Evolutionary conservation across 2,113 vertebrate genomes (phyloP).

Genomic region (Chaetodon trifascialis): DNA sequence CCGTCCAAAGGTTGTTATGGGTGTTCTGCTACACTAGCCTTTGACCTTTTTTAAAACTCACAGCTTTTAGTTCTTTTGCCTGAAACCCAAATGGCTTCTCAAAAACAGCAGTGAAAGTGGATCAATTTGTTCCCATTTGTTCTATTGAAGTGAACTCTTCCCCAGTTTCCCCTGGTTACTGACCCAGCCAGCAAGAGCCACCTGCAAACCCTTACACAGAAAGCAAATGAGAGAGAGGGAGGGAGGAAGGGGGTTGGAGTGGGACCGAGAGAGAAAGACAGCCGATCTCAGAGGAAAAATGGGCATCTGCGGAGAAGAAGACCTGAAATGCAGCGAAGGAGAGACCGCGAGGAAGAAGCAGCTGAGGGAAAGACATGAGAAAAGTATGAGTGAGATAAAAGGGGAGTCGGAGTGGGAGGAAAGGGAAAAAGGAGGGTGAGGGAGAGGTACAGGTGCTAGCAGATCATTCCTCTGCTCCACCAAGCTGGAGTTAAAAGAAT

Average conservation of each 20-base stretch:
- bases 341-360: not conserved
- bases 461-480: conserved; percentile 50
- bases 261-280: conserved; percentile 53
- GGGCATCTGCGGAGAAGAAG: conserved; percentile 53
- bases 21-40: conserved; percentile 43
- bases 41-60: conserved; percentile 40
- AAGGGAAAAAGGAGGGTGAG: conserved; percentile 10
- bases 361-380: conserved; percentile 29
- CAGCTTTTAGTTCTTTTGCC: conserved; percentile 43
- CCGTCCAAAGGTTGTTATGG: conserved; percentile 39
- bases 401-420: conserved; percentile 2
- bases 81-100: conserved; percentile 46
- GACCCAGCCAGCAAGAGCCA: conserved; percentile 77
- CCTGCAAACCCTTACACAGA: conserved; percentile 77
- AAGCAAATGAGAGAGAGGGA: conserved; percentile 40
- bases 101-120: conserved; percentile 69
- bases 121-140: conserved; percentile 81
- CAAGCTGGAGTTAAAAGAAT: conserved; percentile 44
- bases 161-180: conserved; percentile 82
- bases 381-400: conserved; percentile 1
- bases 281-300: conserved; percentile 52
- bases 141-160: conserved; percentile 81
- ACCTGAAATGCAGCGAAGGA: conserved; percentile 29
- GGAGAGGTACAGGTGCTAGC: conserved; percentile 49
- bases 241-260: conserved; percentile 46